Percentiles rank a stretch among this genome's conserved stretches.
phyloP scores from a whole-genome alignment of 2,888 invertebrate genomes.

The Alcis repandata region DNA sequence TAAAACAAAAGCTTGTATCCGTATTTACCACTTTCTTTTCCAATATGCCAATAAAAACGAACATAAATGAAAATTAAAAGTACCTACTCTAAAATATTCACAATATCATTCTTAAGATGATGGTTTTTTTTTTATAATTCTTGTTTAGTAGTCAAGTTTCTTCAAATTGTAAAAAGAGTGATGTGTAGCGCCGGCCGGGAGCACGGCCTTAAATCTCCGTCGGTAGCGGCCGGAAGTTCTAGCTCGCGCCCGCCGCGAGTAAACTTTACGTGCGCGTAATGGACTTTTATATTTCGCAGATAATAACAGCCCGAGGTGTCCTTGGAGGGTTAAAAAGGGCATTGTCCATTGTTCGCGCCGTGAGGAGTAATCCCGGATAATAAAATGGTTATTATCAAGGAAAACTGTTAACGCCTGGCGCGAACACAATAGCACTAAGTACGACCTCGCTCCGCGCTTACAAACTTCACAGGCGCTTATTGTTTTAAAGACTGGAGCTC shows the following conservation, averaged over 20 bases:
- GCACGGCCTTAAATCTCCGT: slow-evolving; percentile 42
- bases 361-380: slow-evolving; percentile 47
- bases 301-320: slow-evolving; percentile 48
- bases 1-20: no score
- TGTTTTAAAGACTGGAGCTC: slow-evolving; percentile 39
- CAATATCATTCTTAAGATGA: no score
- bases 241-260: slow-evolving; percentile 48
- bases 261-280: slow-evolving; percentile 48
- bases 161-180: no score
- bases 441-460: slow-evolving; percentile 47
- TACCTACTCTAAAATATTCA: no score
- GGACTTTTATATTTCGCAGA: slow-evolving; percentile 51
- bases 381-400: slow-evolving; percentile 50
- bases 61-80: no score
- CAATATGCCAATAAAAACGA: no score
- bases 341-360: slow-evolving; percentile 47
- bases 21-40: no score
- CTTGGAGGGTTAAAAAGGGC: slow-evolving; percentile 46
- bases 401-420: slow-evolving; percentile 63
- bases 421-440: slow-evolving; percentile 63
- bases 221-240: slow-evolving; percentile 50
- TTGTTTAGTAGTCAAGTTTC: no score
- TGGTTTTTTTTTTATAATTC: no score
- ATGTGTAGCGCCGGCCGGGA: no score
- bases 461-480: slow-evolving; percentile 54